Evolutionary conservation across 1,140 invertebrate species (phyloP).

Genomic region (Campoletis sonorensis): DNA sequence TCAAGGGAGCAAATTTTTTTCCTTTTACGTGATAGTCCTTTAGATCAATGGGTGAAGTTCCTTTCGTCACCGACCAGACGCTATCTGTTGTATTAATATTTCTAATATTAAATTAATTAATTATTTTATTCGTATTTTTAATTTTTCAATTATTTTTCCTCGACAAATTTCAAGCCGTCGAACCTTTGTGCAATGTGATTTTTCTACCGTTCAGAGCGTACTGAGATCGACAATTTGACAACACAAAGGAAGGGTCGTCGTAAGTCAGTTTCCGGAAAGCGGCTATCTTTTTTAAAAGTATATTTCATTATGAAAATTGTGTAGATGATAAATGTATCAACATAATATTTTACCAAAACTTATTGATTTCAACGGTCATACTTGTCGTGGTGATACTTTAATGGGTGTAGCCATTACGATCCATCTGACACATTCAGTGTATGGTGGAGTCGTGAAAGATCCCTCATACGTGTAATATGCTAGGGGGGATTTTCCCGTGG

Average conservation of each 20-base stretch:
- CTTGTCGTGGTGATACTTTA: conserved; percentile 83
- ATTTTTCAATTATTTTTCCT: not conserved
- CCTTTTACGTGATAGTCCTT: conserved; percentile 51
- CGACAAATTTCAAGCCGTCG: conserved; percentile 23
- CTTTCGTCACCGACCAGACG: conserved; percentile 50
- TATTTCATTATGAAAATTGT: conserved; percentile 53
- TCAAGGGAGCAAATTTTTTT: conserved; percentile 54
- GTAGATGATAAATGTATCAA: conserved; percentile 57
- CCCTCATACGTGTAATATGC: conserved; percentile 82
- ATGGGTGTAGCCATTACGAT: conserved; percentile 85
- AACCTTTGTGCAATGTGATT: conserved; percentile 45
- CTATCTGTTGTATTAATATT: conserved; percentile 31
- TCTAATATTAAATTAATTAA: not conserved
- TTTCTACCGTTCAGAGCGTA: conserved; percentile 54
- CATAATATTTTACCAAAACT: not conserved
- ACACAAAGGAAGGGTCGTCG: conserved; percentile 50
- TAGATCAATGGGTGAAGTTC: conserved; percentile 64
- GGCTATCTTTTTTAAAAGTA: conserved; percentile 48
- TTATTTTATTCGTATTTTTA: not conserved
- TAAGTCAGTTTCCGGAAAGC: conserved; percentile 58
- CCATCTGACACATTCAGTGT: conserved; percentile 84
- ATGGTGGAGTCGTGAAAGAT: conserved; percentile 84
- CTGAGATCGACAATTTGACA: conserved; percentile 54
- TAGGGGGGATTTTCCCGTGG: conserved; percentile 42
- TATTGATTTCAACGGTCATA: conserved; percentile 62